Percentiles rank a stretch among this genome's conserved stretches.
phyloP scores from a whole-genome alignment of 2,888 invertebrate genomes.

The Atethmia centrago region DNA sequence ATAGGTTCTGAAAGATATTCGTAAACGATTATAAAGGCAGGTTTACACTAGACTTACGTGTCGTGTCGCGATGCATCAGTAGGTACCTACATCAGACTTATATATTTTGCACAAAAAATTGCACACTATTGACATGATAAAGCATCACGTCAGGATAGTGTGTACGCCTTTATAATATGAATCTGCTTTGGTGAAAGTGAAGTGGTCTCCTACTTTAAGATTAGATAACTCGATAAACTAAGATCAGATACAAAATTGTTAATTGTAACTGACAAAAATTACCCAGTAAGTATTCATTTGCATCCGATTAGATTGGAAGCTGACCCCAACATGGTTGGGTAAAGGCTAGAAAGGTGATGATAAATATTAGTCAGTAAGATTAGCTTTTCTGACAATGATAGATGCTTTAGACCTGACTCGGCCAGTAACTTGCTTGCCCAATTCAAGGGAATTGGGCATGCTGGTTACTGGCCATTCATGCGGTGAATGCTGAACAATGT shows the following conservation, averaged over 20 bases:
- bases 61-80: background rate
- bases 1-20: background rate
- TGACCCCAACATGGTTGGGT: too few relatives aligned
- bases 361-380: too few relatives aligned
- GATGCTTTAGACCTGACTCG: too few relatives aligned
- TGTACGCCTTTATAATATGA: background rate
- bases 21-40: background rate
- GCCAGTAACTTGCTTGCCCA: too few relatives aligned
- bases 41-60: background rate
- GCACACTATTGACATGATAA: background rate
- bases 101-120: too few relatives aligned
- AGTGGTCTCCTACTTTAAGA: background rate
- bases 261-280: background rate
- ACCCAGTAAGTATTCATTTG: too few relatives aligned
- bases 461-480: background rate
- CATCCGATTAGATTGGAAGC: too few relatives aligned
- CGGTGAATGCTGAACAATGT: background rate
- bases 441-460: background rate
- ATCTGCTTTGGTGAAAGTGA: background rate
- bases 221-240: background rate
- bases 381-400: too few relatives aligned
- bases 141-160: background rate
- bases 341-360: too few relatives aligned
- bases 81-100: too few relatives aligned
- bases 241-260: background rate